These are phyloP conservation scores for Amblyjoppa fuscipennis DNA, from an alignment of 2,888 invertebrate genomes.

Conservation along the genomic window DNA sequence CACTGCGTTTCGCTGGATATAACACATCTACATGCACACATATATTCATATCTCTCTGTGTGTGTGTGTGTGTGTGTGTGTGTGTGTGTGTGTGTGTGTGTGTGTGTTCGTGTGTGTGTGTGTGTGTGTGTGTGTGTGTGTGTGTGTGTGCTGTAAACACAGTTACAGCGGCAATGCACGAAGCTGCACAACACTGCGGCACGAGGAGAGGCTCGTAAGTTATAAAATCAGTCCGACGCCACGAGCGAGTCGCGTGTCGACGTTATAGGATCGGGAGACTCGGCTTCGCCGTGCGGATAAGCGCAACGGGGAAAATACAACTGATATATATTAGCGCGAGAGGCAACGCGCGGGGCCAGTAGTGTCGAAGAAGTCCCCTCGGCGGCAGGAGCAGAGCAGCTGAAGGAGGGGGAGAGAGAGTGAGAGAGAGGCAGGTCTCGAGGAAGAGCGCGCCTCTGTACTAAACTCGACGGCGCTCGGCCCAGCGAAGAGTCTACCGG, in stretches of 20 bases:
- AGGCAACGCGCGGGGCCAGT: neutral
- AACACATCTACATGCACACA: neutral
- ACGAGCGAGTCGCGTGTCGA: slow-evolving; percentile 73
- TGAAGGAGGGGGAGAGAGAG: neutral
- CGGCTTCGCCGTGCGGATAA: slow-evolving; percentile 27
- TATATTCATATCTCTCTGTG: neutral
- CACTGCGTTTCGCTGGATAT: neutral
- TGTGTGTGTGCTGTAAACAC: neutral
- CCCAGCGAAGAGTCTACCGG: neutral
- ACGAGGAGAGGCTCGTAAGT: slow-evolving; percentile 12
- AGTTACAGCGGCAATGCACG: neutral
- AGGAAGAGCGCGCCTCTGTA: slow-evolving; percentile 2
- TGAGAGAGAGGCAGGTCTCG: slow-evolving; percentile 1
- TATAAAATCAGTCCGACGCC: slow-evolving; percentile 60
- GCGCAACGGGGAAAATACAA: slow-evolving; percentile 17
- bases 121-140: no score
- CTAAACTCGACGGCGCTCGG: neutral
- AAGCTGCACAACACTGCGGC: slow-evolving; percentile 12
- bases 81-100: no score
- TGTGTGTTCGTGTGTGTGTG: no score
- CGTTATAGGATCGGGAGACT: slow-evolving; percentile 34
- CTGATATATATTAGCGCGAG: slow-evolving; percentile 23
- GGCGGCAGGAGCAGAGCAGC: neutral
- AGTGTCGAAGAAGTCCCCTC: neutral
- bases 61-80: no score